Evolutionary conservation across 1,140 invertebrate species (phyloP).

Genomic region (Diorhabda sublineata): DNA sequence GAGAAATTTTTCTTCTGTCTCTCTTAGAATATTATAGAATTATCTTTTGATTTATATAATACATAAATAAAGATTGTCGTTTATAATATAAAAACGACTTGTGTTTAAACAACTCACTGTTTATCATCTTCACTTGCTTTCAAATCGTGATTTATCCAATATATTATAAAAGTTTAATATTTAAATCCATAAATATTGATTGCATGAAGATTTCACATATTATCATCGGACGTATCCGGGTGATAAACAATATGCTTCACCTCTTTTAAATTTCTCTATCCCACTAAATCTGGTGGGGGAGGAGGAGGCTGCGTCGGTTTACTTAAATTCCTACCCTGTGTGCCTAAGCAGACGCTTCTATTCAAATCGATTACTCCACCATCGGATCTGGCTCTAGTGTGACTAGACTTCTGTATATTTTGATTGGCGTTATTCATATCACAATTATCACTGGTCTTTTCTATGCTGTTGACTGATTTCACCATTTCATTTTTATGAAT

Average conservation of each 20-base stretch:
- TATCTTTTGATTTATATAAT: too few species aligned
- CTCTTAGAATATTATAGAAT: too few species aligned
- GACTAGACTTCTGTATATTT: conserved; percentile 38
- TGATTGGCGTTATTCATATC: conserved; percentile 12
- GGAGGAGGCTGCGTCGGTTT: conserved; percentile 45
- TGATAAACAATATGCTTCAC: not conserved
- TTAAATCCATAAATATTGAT: not conserved
- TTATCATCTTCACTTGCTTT: too few species aligned
- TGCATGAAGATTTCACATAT: not conserved
- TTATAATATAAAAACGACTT: too few species aligned
- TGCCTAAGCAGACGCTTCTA: not conserved
- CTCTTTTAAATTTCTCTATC: not conserved
- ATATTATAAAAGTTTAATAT: too few species aligned
- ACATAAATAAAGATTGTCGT: too few species aligned
- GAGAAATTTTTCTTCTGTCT: too few species aligned
- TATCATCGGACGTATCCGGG: not conserved
- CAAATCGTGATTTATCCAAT: too few species aligned
- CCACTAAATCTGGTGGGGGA: conserved; percentile 36
- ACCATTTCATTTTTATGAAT: conserved; percentile 7
- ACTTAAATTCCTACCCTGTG: conserved; percentile 35
- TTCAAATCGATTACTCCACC: conserved; percentile 40
- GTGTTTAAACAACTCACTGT: too few species aligned
- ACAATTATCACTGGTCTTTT: conserved; percentile 14
- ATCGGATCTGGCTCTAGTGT: conserved; percentile 43
- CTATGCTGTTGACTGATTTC: conserved; percentile 35